phyloP scores from a whole-genome alignment of 1,140 invertebrate species.

The Cotesia chilonis region DNA sequence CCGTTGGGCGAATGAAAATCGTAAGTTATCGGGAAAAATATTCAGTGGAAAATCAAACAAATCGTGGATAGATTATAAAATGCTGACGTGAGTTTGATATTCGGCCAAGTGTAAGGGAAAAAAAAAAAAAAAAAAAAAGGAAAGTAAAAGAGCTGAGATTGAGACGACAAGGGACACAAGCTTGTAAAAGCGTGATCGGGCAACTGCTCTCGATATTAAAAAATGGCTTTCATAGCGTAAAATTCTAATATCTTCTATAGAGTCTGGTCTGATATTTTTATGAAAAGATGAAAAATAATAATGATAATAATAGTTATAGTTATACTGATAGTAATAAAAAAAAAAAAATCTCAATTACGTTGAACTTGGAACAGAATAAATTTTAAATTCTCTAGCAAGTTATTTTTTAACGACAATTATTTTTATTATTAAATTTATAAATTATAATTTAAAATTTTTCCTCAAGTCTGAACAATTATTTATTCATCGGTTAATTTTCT shows the following conservation, averaged over 20 bases:
- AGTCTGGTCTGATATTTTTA: constrained; percentile 41
- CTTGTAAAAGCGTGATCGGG: constrained; percentile 42
- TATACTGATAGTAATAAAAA: too few species aligned
- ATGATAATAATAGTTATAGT: background rate
- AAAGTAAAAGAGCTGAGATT: constrained; percentile 3
- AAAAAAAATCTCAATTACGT: too few species aligned
- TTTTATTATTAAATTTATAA: too few species aligned
- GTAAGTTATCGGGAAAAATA: background rate
- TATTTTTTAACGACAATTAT: too few species aligned
- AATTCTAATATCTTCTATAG: constrained; percentile 49
- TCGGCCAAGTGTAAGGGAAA: constrained; percentile 28
- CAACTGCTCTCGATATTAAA: constrained; percentile 53
- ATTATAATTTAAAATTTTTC: too few species aligned
- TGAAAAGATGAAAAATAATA: constrained; percentile 28
- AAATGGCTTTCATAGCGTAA: constrained; percentile 40
- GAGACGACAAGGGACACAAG: constrained; percentile 30
- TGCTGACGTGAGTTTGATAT: constrained; percentile 31
- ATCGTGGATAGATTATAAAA: constrained; percentile 30
- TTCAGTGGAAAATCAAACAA: background rate
- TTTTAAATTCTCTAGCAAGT: background rate
- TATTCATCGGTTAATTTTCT: too few species aligned
- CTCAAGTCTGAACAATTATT: too few species aligned
- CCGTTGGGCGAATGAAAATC: background rate
- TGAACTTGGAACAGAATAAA: too few species aligned
- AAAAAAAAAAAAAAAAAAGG: constrained; percentile 32